A percentile compares a stretch with the other conserved stretches of the same genome.
Evolutionary conservation across 1,140 invertebrate genomes (phyloP).

Genomic region (Drosophila orosa): DNA sequence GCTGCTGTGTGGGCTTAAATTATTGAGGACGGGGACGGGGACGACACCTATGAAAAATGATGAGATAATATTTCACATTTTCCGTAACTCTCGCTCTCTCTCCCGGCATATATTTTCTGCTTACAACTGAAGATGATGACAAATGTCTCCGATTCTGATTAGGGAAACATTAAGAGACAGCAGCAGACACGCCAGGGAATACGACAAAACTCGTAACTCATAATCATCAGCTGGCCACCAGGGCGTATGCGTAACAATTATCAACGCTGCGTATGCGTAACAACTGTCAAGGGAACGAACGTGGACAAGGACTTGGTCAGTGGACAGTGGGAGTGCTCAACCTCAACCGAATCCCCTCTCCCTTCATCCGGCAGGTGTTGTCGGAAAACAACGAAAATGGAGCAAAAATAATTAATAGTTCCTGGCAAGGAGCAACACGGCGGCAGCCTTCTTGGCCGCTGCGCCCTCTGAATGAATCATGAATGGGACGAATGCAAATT

Average conservation of each 20-base stretch:
- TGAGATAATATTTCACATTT: constrained; percentile 64
- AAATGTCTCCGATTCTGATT: constrained; percentile 43
- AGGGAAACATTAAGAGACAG: constrained; percentile 22
- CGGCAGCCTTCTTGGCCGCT: constrained; percentile 25
- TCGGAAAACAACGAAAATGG: constrained; percentile 22
- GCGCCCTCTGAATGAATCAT: constrained; percentile 68
- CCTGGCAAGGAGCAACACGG: constrained; percentile 24
- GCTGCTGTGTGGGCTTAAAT: constrained; percentile 58
- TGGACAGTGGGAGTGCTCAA: constrained; percentile 7
- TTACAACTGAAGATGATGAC: constrained; percentile 40
- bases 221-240: constrained; percentile 35
- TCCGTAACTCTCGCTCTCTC: neutral
- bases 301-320: neutral
- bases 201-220: constrained; percentile 24
- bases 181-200: constrained; percentile 1
- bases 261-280: constrained; percentile 64
- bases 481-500: constrained; percentile 76
- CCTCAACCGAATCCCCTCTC: constrained; percentile 6
- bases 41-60: constrained; percentile 60
- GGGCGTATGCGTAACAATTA: constrained; percentile 63
- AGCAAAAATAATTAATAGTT: constrained; percentile 80
- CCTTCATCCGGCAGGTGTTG: constrained; percentile 14
- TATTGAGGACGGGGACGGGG: constrained; percentile 60
- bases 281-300: constrained; percentile 36
- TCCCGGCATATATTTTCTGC: constrained; percentile 42